Evolutionary conservation across 2,797 vertebrate species (phyloP), one percentile per base, ranked within the genome.

Genomic region (Gymnoscopelus microlampas): DNA sequence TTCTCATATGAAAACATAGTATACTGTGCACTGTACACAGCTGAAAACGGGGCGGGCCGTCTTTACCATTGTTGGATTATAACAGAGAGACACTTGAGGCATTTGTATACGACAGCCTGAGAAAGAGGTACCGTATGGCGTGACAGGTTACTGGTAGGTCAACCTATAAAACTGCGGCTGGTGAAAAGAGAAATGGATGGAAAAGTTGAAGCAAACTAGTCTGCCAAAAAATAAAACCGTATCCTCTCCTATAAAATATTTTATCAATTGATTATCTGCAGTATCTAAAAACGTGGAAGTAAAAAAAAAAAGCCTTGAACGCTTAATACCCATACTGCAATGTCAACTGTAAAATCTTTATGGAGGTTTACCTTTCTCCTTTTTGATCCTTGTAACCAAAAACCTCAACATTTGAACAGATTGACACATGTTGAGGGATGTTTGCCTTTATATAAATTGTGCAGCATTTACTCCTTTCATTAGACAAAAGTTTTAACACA

Each of bases 71-170:
- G 7, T 48, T 8, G 47, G 47, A 48, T 48, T 8, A 48, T 8
- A 12, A 48, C 47, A 50, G 48, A 49, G 12, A 14, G n/a, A 66
- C 48, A 56, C 9, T 60, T 63, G 65, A 67, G 14, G 63, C 55
- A 60, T 60, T 63, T 10, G 3, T 15, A 14, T 11, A 39, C 0
- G 29, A 69, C 32, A 61, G 53, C 5, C 4, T 74, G 12, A 29
- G 39, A 44, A 44, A 9, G 7, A 44, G 39, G 39, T 44, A 44
- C 8, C 2, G 29, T 3, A 39, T 39, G 35, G 35, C 35, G 7
- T 44, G 39, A 44, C 8, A 44, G 32, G 29, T 32, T 32, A 32
- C 29, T 32, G 29, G 29, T 32, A 32, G 29, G 3, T 32, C 3
- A 4, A 32, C 29, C 29, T 39, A 39, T 39, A 39, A 7, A 39